These are phyloP conservation scores for Laupala kohalensis DNA, from an alignment of 1,140 invertebrate species.

Conservation along the genomic window DNA sequence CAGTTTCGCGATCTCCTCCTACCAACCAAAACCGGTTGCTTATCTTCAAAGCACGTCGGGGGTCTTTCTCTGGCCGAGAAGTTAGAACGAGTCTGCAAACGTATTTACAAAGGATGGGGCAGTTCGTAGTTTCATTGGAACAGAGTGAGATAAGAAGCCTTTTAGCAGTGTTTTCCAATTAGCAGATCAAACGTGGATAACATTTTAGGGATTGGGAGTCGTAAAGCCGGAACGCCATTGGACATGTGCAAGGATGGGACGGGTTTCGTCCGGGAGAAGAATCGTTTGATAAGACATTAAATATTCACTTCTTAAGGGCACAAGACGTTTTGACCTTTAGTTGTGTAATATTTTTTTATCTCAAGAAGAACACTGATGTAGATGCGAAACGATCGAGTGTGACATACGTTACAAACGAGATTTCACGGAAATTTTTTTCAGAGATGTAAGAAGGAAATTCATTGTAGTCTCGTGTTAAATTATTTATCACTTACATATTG, in stretches of 20 bases:
- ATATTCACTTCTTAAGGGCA: too few relatives aligned
- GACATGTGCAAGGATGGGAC: neutral
- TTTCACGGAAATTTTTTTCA: too few relatives aligned
- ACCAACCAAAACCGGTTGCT: neutral
- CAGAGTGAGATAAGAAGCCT: neutral
- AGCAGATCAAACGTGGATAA: neutral
- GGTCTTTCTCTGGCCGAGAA: neutral
- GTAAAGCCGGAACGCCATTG: neutral
- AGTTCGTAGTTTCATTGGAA: neutral
- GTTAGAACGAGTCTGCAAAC: neutral
- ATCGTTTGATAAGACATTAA: neutral
- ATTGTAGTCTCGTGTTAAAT: too few relatives aligned
- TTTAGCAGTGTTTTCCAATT: neutral
- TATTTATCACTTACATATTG: too few relatives aligned
- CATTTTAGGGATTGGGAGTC: neutral
- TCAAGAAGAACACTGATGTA: too few relatives aligned
- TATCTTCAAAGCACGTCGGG: neutral
- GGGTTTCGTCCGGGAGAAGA: too few relatives aligned
- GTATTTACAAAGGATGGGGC: neutral
- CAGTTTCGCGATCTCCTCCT: neutral
- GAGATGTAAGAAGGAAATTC: too few relatives aligned
- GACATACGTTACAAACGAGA: too few relatives aligned
- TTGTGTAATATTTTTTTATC: too few relatives aligned
- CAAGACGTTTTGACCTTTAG: too few relatives aligned
- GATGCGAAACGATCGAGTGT: too few relatives aligned